These are phyloP conservation scores for Cephus sareptanus DNA, from an alignment of 2,888 invertebrate species.

Conservation along the genomic window DNA sequence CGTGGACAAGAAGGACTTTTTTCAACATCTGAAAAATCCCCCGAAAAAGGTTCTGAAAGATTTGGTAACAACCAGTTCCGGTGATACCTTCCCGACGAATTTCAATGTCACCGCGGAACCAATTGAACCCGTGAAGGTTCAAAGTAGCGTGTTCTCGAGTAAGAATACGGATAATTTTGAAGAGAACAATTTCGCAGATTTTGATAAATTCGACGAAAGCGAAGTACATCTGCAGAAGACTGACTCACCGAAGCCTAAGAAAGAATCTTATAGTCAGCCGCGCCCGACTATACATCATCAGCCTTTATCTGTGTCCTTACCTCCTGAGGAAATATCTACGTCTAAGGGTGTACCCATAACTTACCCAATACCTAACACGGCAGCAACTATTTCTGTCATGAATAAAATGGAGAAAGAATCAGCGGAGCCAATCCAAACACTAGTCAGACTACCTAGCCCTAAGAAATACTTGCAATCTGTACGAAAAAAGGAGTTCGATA, in stretches of 20 bases:
- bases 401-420: conserved; percentile 37
- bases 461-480: conserved; percentile 56
- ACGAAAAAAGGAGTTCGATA: conserved; percentile 49
- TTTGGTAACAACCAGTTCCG: conserved; percentile 69
- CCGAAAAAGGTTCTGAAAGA: conserved; percentile 93
- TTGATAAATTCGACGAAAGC: conserved; percentile 42
- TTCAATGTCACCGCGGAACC: conserved; percentile 50
- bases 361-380: conserved; percentile 1
- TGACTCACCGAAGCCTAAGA: conserved; percentile 28
- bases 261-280: conserved; percentile 29
- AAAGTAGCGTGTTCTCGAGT: conserved; percentile 31
- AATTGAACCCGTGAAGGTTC: conserved; percentile 42
- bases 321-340: conserved; percentile 71
- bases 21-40: conserved; percentile 94
- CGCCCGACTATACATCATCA: conserved; percentile 68
- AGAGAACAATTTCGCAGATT: conserved; percentile 63
- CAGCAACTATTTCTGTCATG: conserved; percentile 3
- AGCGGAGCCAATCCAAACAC: conserved; percentile 44
- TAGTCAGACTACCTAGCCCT: conserved; percentile 62
- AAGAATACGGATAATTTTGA: conserved; percentile 73
- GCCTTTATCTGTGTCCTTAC: conserved; percentile 76
- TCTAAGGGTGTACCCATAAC: conserved; percentile 38
- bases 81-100: conserved; percentile 58
- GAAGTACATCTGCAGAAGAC: conserved; percentile 3
- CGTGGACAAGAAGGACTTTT: conserved; percentile 95